phyloP scores from a whole-genome alignment of 2,888 invertebrate genomes.

The Hypercompe scribonia region DNA sequence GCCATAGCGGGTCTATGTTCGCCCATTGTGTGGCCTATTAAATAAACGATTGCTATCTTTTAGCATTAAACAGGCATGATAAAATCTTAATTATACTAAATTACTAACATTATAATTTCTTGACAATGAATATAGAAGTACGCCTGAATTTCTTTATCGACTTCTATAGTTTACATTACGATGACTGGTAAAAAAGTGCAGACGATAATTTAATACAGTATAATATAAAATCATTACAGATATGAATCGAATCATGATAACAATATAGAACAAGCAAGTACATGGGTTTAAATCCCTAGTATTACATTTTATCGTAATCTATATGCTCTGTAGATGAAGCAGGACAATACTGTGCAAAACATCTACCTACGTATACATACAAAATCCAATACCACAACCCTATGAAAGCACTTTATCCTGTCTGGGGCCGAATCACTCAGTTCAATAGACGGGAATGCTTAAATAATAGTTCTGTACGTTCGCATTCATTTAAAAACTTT shows the following conservation, averaged over 20 bases:
- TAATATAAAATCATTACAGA: neutral
- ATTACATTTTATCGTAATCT: neutral
- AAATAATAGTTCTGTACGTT: neutral
- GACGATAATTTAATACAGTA: neutral
- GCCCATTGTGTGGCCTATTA: neutral
- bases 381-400: conserved; percentile 12
- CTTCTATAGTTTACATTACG: neutral
- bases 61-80: neutral
- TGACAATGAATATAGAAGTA: neutral
- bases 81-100: neutral
- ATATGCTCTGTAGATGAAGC: neutral
- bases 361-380: neutral
- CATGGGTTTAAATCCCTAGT: neutral
- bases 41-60: neutral
- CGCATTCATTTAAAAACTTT: neutral
- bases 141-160: neutral
- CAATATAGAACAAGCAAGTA: too few species aligned
- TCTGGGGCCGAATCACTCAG: conserved; percentile 6
- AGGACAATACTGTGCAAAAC: neutral
- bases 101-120: neutral
- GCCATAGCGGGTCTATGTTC: too few species aligned
- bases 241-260: neutral
- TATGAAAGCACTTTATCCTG: conserved; percentile 16
- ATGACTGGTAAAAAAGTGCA: neutral
- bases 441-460: conserved; percentile 1